Evolutionary conservation across 2,797 vertebrate species (phyloP), one percentile per base, ranked within the genome.

Genomic region (Rachycentron canadum): DNA sequence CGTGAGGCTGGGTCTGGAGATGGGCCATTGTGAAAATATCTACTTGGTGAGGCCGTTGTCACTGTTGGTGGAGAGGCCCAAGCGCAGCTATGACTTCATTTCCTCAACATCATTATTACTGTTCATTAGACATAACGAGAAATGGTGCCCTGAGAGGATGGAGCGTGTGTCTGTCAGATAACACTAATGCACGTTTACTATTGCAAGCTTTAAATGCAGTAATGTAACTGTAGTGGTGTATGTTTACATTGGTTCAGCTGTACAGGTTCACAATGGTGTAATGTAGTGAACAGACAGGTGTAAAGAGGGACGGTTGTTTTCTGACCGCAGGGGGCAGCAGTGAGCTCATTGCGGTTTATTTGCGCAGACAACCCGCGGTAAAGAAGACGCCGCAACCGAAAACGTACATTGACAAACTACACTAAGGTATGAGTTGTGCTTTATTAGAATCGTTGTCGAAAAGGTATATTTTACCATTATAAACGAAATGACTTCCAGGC

Each of bases 281-380:
- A 3, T 10, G 8, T n/a, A 10, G 41, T 41, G 4, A 41, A 55
- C 55, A 40, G 17, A 8, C 14, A 34, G 38, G 21, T 53, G 38
- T 10, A 10, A 2, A 21, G 23, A 14, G 9, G 19, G n/a, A n/a
- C n/a, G 3, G 3, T 16, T 3, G 7, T 4, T 11, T 0, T 36
- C 4, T 34, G 41, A 34, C 62, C 75, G 50, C 45, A 45, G 53
- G 67, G 43, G 71, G 79, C 67, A 56, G 75, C 75, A 81, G 47
- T 57, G 71, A 69, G 67, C 57, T 50, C 26, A 1, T 0, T 5
- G 0, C 9, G 7, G 1, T 26, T 23, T 34, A 23, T 13, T 53
- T n/a, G 16, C 50, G 26, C 32, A 1, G 2, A 1, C 12, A 23
- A 55, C 5, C 0, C 1, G n/a, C 60, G 2, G 13, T 21, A 57